These are phyloP conservation scores for Ondatra zibethicus DNA, from an alignment of 2,113 vertebrate genomes.

Conservation along the genomic window DNA sequence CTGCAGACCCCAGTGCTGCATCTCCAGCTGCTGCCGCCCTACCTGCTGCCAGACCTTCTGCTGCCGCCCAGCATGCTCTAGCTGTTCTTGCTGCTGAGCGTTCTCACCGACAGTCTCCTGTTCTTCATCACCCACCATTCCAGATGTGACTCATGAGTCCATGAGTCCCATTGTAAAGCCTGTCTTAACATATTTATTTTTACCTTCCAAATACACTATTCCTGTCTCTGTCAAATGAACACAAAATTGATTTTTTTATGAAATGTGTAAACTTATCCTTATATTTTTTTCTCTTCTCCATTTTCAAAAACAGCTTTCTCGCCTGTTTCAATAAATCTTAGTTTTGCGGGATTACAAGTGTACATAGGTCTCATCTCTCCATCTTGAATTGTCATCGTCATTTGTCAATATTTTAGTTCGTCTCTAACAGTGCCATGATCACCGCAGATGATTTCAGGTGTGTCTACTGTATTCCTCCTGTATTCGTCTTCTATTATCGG, in stretches of 20 bases:
- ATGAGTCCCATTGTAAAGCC: not conserved
- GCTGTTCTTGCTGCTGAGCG: not conserved
- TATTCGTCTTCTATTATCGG: not conserved
- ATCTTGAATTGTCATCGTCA: not conserved
- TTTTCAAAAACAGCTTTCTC: not conserved
- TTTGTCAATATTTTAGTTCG: not conserved
- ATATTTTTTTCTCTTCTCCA: not conserved
- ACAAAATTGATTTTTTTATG: not conserved
- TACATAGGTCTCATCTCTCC: not conserved
- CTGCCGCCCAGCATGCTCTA: conserved; percentile 9
- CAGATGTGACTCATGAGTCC: not conserved
- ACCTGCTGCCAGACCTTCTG: not conserved
- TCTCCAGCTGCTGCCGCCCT: not conserved
- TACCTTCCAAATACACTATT: not conserved
- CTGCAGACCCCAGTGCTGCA: not conserved
- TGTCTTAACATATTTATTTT: not conserved
- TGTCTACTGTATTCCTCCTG: not conserved
- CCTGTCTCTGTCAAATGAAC: not conserved
- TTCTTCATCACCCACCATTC: not conserved
- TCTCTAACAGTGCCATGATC: not conserved
- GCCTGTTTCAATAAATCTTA: conserved; percentile 50
- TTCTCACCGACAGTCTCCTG: not conserved
- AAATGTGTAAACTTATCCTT: not conserved
- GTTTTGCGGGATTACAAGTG: not conserved
- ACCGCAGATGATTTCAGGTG: not conserved